Base-by-base conservation (phyloP, 2,113 vertebrate genomes). In the Spea multiplicata region DNA sequence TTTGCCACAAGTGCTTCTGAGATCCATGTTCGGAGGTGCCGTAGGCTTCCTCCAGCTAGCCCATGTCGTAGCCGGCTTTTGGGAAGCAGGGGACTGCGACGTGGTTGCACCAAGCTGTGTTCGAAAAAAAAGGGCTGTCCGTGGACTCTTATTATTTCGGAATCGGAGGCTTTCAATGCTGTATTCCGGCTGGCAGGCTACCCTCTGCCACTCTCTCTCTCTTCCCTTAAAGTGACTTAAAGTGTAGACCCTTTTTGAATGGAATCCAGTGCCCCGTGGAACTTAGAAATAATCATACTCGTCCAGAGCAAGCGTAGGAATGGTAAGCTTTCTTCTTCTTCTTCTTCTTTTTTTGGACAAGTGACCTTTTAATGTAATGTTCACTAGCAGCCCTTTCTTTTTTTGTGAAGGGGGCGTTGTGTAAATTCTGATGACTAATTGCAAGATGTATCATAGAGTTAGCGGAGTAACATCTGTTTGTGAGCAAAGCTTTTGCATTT, bases 301-400 rank as follows among this genome's bases (percentile, higher is more conserved):
- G n/a, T 47, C 44, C 62, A 44, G 45, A 12, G 13, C 66, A 17
- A 4, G 53, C 47, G 30, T 57, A 30, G 55, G 49, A 66, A 80
- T 73, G 77, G 77, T 80, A 72, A 80, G 77, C 44, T 8, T 45
- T 65, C 13, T 74, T 59, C 53, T 44, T 16, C 3, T 6, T 4
- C 50, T 13, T 12, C 3, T 2, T 61, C 4, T 61, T 12, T 61
- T 61, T 61, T 61, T 61, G 9, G 14, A 61, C 8, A 14, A 61
- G 1, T 30, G 30, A 30, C 30, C 30, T 61, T 61, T 61, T 61
- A 61, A 12, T n/a, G 14, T 30, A 30, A 30, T 30, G 1, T 30
- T 30, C 30, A 30, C 30, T 30, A 30, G 30, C 14, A 61, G 4
- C 57, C 57, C 14, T 61, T 61, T 61, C 4, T 61, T 61, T 61